A percentile compares a stretch with the other conserved stretches of the same genome.
Evolutionary conservation across 1,140 invertebrate species (phyloP).

Genomic region (Drosophila repleta): DNA sequence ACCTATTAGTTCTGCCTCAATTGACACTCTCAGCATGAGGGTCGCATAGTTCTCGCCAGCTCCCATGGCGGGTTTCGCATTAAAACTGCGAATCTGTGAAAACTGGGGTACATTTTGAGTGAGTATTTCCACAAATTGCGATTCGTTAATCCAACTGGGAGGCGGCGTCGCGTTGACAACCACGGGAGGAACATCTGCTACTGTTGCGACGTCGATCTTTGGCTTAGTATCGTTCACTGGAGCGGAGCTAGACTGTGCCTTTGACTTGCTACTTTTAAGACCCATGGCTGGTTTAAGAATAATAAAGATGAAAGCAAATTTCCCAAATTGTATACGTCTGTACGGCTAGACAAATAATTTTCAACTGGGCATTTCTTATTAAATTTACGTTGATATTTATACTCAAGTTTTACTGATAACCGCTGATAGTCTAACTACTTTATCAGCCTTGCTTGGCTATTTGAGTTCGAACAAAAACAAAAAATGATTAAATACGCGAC

Average conservation of each 20-base stretch:
- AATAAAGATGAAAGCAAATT: not conserved
- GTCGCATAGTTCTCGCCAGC: conserved; percentile 61
- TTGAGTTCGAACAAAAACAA: not conserved
- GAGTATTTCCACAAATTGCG: conserved; percentile 82
- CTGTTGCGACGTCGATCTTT: not conserved
- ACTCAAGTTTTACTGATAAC: conserved; percentile 7
- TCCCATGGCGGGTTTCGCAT: conserved; percentile 28
- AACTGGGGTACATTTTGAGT: conserved; percentile 67
- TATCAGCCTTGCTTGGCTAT: conserved; percentile 15
- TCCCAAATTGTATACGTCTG: conserved; percentile 9
- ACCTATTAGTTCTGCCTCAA: conserved; percentile 52
- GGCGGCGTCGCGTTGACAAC: conserved; percentile 1
- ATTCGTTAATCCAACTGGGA: conserved; percentile 82
- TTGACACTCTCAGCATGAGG: conserved; percentile 50
- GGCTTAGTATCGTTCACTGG: conserved; percentile 7
- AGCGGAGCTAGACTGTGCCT: not conserved
- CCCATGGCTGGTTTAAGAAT: conserved; percentile 24
- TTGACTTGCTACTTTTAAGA: conserved; percentile 33
- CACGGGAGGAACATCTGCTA: not conserved
- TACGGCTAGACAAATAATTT: conserved; percentile 11
- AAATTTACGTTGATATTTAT: conserved; percentile 31
- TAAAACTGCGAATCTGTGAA: conserved; percentile 55
- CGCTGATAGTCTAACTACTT: conserved; percentile 28
- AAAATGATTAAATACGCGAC: not conserved
- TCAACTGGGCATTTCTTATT: conserved; percentile 25